Percentiles rank a stretch among this genome's conserved stretches.
Evolutionary conservation across 2,113 vertebrate genomes (phyloP).

Genomic region (human (Homo sapiens)): GRCh38 chr12:131108501-131109000

Average conservation of each 20-base stretch:
- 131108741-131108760: constrained; percentile 95
- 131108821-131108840: constrained; percentile 97
- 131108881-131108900: constrained; percentile 76
- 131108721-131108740: constrained; percentile 93
- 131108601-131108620: not conserved
- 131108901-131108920: constrained; percentile 90
- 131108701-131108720: not conserved
- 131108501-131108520: too few species aligned
- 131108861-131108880: constrained; percentile 95
- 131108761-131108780: constrained; percentile 95
- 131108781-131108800: constrained; percentile 99
- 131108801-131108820: constrained; percentile 97
- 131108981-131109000: constrained; percentile 42
- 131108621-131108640: too few species aligned
- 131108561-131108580: accelerated
- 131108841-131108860: constrained; percentile 96
- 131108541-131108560: accelerated
- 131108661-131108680: accelerated
- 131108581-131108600: not conserved
- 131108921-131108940: constrained; percentile 42
- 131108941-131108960: not conserved
- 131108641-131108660: accelerated
- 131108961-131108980: constrained; percentile 84
- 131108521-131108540: accelerated
- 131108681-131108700: not conserved